These are phyloP conservation scores for Oscheius sp. DNA, from an alignment of 1,140 invertebrate species.

Conservation along the genomic window DNA sequence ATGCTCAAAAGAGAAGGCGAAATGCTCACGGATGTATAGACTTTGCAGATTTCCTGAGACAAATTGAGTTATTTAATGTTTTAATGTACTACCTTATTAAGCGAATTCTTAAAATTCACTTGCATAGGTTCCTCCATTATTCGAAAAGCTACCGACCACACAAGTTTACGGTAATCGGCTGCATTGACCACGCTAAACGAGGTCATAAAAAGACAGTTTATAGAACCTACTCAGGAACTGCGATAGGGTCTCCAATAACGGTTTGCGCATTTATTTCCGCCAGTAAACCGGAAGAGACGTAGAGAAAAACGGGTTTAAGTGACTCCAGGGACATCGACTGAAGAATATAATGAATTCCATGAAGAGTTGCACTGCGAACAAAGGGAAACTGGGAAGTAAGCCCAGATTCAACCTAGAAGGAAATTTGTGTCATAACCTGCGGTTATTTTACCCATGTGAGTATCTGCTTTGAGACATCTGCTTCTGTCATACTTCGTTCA, in stretches of 20 bases:
- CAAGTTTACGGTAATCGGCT: constrained; percentile 48
- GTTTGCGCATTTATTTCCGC: constrained; percentile 37
- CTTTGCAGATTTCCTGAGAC: constrained; percentile 39
- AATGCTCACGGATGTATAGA: constrained; percentile 45
- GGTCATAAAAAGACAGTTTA: background rate
- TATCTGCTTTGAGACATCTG: background rate
- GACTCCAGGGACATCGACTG: constrained; percentile 45
- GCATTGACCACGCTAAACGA: constrained; percentile 38
- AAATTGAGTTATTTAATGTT: no score
- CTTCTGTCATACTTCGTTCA: background rate
- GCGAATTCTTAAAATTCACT: constrained; percentile 17
- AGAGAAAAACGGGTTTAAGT: constrained; percentile 22
- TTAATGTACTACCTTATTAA: constrained; percentile 40
- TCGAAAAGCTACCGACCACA: constrained; percentile 50
- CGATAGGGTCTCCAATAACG: constrained; percentile 37
- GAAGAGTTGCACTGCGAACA: constrained; percentile 44
- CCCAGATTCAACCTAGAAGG: constrained; percentile 41
- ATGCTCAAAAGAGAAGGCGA: constrained; percentile 44
- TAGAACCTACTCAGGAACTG: constrained; percentile 29
- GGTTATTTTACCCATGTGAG: constrained; percentile 6
- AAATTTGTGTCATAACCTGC: constrained; percentile 31
- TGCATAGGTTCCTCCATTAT: constrained; percentile 51
- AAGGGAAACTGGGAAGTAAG: constrained; percentile 26
- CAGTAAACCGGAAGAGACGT: constrained; percentile 41
- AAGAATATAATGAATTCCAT: constrained; percentile 52